phyloP scores from a whole-genome alignment of 2,797 vertebrate species.

The Cynodonichthys magdalenae region DNA sequence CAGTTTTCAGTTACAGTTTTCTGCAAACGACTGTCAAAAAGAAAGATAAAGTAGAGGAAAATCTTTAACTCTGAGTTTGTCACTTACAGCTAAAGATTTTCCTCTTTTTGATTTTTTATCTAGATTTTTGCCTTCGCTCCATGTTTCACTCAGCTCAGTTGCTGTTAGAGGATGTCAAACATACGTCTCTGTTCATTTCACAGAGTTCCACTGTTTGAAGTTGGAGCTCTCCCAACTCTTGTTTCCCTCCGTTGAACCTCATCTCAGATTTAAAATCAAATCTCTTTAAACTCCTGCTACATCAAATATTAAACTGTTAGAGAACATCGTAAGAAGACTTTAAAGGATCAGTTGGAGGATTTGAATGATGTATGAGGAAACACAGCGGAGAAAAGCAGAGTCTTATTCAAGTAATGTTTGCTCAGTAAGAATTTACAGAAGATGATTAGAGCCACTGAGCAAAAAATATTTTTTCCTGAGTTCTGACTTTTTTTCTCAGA shows the following conservation, averaged over 20 bases:
- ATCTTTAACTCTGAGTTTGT: too few species aligned
- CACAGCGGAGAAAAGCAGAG: neutral
- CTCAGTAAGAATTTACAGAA: neutral
- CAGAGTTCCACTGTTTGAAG: conserved; percentile 44
- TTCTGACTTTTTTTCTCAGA: too few species aligned
- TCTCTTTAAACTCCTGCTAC: conserved; percentile 34
- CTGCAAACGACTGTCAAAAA: neutral
- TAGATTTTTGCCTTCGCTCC: neutral
- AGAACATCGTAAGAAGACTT: conserved; percentile 26
- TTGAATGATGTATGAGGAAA: neutral
- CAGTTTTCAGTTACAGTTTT: neutral
- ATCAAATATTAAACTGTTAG: conserved; percentile 26
- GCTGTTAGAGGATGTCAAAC: conserved; percentile 28
- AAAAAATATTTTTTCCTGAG: too few species aligned
- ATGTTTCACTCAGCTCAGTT: conserved; percentile 2
- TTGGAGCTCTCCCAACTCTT: conserved; percentile 47
- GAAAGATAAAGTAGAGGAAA: neutral
- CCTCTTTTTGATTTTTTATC: neutral
- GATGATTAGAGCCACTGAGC: too few species aligned
- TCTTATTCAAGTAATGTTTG: neutral
- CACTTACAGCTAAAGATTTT: neutral
- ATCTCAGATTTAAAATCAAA: conserved; percentile 15
- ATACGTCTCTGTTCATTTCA: conserved; percentile 40
- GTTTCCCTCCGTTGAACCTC: neutral
- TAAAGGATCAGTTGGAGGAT: conserved; percentile 10